Evolutionary conservation across 2,888 invertebrate species (phyloP), one percentile per base, ranked within the genome.

Genomic region (Eristalinus sepulchralis): DNA sequence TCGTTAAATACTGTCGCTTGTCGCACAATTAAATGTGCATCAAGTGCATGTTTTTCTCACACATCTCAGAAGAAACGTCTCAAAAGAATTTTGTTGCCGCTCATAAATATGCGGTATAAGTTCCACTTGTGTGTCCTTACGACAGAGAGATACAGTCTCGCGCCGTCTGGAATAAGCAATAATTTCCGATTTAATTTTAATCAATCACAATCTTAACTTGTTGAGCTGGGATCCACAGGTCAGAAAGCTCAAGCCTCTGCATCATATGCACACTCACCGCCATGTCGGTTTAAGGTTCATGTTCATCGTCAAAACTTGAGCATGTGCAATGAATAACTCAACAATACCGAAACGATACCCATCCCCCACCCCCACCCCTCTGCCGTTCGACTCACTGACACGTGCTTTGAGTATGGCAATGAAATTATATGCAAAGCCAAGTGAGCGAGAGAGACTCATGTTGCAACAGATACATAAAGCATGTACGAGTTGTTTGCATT

Each of bases 331-430:
- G 31, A 36, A 64, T 70, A n/a, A 70, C 55, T 5, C 63, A 36
- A 36, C 22, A 11, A 13, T 39, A 22, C 20, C 2, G 11, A 13
- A 27, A 5, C 2, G 27, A 2, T 27, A 2, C 5, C 5, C 27
- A 27, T 27, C 27, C 27, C 27, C n/a, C n/a, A n/a, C n/a, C n/a
- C n/a, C n/a, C n/a, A n/a, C n/a, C 2, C 27, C 27, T 2, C 27
- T 27, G 27, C 27, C 27, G 27, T 2, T n/a, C 27, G 27, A 5
- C 27, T 27, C 33, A 17, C 11, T 13, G 64, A 57, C 78, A 78
- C 71, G 78, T 78, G 78, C 78, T 78, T 22, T 33, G 55, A 53
- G 62, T 66, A 62, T 53, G 70, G 67, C 68, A 62, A 75, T 75
- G 63, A 39, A 77, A 77, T 67, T 67, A 68, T 77, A 53, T 53